Evolutionary conservation across 2,797 vertebrate species (phyloP).

Genomic region (Phataginus tetradactyla): DNA sequence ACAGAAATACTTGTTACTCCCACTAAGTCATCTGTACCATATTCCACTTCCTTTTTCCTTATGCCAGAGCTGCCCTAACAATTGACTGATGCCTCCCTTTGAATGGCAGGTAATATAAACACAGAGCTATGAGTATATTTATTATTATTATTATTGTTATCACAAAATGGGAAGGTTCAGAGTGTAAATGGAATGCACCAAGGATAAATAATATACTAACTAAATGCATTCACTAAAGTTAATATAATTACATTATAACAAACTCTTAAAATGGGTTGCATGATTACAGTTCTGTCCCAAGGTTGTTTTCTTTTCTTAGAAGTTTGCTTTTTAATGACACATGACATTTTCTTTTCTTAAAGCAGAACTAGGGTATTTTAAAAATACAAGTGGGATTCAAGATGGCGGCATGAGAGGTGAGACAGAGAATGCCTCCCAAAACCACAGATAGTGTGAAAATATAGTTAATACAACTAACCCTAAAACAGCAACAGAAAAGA

Average conservation of each 20-base stretch:
- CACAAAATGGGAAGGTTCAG: not conserved
- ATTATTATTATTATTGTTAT: not conserved
- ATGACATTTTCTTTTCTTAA: constrained; percentile 16
- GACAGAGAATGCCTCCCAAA: too few species aligned
- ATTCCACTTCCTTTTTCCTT: not conserved
- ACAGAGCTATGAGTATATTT: not conserved
- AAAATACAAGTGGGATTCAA: not conserved
- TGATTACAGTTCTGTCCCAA: constrained; percentile 25
- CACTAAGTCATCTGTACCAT: not conserved
- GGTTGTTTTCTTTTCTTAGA: constrained; percentile 34
- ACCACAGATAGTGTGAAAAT: too few species aligned
- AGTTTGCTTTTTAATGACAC: constrained; percentile 13
- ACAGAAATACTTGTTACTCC: not conserved
- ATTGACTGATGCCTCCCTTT: not conserved
- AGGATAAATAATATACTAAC: not conserved
- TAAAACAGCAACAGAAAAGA: too few species aligned
- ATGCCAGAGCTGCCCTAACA: not conserved
- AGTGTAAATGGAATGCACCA: not conserved
- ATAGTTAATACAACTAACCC: too few species aligned
- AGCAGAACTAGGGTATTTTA: not conserved
- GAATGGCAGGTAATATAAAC: not conserved
- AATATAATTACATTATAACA: not conserved
- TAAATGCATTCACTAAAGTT: not conserved
- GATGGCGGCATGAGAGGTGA: too few species aligned
- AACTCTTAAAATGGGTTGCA: not conserved